Base-by-base conservation (phyloP, 37 sponge, comb jelly and placozoan species). In the Spongilla lacustris region DNA sequence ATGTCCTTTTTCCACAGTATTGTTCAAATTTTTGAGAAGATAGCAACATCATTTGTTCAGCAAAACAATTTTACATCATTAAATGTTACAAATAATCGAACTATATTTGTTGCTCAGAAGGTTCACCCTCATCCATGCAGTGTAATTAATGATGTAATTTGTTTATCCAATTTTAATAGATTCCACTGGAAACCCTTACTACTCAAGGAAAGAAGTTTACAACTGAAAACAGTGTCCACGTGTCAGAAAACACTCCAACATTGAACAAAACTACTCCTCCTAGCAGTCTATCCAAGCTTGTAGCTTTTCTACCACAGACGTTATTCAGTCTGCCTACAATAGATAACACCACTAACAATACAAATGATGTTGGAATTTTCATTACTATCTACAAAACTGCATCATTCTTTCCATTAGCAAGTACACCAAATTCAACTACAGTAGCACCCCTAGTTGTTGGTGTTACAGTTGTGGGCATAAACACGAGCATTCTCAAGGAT, bases 11-110 rank as follows among this genome's bases (percentile, higher is more conserved):
- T 58, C 11, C 19, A 36, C 33, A 90, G 90, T 5, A 3, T 90
- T 72, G 76, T 90, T 19, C 32, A 75, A 27, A 75, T 71, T 0
- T 85, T 85, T 90, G 90, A 90, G 67, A 50, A 75, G 0, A 75
- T 90, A 37, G 69, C 69, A 30, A n/a, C 32, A 21, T 73, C 36
- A 66, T 69, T 85, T 13, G 81, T 69, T 26, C 35, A 36, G 12
- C 82, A 81, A 73, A 36, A 80, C 1, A 75, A 85, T 23, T 85
- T 85, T 24, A 37, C 33, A n/a, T 24, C 12, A 23, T 25, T 75
- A 2, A 24, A 2, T 24, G 22, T 74, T 25, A 22, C 69, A 37
- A 29, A 74, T 76, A 77, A 81, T 29, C 50, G 75, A 24, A 14
- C 85, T 17, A 30, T 58, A 13, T 10, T 90, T 37, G 33, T 26